phyloP scores from a whole-genome alignment of 2,888 invertebrate species.

The Drosophila anomalata region DNA sequence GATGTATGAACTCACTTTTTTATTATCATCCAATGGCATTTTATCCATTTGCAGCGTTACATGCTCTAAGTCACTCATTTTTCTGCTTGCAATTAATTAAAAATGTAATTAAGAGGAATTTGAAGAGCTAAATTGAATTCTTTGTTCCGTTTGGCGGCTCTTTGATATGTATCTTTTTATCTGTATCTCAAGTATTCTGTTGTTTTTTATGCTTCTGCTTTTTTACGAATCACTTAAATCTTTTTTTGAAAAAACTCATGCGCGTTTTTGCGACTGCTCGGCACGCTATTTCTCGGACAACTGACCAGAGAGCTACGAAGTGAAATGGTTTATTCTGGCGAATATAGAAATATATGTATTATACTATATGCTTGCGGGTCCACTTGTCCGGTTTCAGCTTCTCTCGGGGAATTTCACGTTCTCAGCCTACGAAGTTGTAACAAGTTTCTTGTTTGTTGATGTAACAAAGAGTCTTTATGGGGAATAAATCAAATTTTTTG shows the following conservation, averaged over 20 bases:
- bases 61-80: constrained; percentile 58
- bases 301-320: constrained; percentile 44
- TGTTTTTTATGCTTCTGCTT: neutral
- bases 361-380: constrained; percentile 18
- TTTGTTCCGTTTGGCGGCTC: constrained; percentile 54
- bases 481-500: constrained; percentile 5
- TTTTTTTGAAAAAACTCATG: constrained; percentile 49
- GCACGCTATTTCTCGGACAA: constrained; percentile 61
- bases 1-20: constrained; percentile 50
- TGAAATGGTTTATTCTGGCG: constrained; percentile 12
- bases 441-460: constrained; percentile 21
- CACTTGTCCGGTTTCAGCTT: constrained; percentile 32
- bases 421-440: constrained; percentile 20
- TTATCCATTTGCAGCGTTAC: constrained; percentile 62
- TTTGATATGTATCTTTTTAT: constrained; percentile 35
- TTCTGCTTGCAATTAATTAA: constrained; percentile 24
- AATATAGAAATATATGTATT: constrained; percentile 2
- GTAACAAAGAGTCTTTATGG: constrained; percentile 8
- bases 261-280: constrained; percentile 48
- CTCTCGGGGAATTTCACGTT: constrained; percentile 30
- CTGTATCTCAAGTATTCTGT: constrained; percentile 27
- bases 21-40: constrained; percentile 14
- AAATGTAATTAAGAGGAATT: constrained; percentile 38
- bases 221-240: constrained; percentile 5
- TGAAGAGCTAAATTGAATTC: constrained; percentile 31